Evolutionary conservation across 2,113 vertebrate genomes (phyloP), one percentile per base, ranked within the genome.

Genomic region (Cottus gobio): DNA sequence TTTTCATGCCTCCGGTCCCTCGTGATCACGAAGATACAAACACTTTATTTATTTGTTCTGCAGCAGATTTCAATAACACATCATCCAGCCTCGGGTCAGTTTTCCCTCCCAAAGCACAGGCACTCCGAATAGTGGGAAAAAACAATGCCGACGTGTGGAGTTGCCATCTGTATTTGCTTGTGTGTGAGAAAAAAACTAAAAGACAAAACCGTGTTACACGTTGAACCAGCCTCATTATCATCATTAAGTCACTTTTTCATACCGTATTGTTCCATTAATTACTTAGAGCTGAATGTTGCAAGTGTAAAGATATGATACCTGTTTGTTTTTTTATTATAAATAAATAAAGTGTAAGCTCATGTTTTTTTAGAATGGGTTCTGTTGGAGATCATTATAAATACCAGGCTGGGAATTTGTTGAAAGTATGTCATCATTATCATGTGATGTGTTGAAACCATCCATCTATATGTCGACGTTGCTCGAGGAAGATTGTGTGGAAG

Each of bases 21-120:
- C 13, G 24, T 46, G 46, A 70, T 57, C 16, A 28, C 52, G 34
- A 26, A 20, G 15, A 30, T 46, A n/a, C 61, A 67, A 65, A 44
- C 36, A 31, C 26, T 80, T 52, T 34, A 34, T 79, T 56, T 58
- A 61, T 67, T 75, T n/a, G 46, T 62, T 58, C 52, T 71, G 65
- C 36, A 79, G 57, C 44, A 56, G 28, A 61, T 65, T 74, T 46
- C 34, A 75, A 30, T 50, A 60, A 79, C 80, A 77, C 46, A 34
- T 15, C 44, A 34, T 48, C 37, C 9, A 69, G 70, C 60, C 61
- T 31, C 24, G 4, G 46, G 65, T 34, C 65, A 66, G 75, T 34
- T 15, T 26, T 34, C 58, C 61, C 48, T 42, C 71, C 52, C 28
- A 64, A 57, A 65, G 42, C 75, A 22, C 6, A 18, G 4, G 8